Conservation (phyloP, 2,888 invertebrate species). For the Merodon equestris region DNA sequence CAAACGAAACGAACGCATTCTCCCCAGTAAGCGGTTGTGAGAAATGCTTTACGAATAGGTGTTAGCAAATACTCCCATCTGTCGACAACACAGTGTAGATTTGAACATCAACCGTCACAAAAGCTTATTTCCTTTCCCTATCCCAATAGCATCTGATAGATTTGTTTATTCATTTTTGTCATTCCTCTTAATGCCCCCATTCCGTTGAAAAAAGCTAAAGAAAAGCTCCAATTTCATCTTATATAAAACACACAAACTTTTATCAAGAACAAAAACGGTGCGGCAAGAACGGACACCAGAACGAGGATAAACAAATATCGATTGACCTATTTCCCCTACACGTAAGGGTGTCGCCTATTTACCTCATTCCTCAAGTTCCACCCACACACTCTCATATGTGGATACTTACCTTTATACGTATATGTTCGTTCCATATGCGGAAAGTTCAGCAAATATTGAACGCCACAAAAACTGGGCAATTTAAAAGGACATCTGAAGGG, state of each 20-base stretch:
- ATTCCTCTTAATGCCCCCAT: too few species aligned
- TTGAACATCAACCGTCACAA: neutral
- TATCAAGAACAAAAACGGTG: too few species aligned
- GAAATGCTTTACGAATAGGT: too few species aligned
- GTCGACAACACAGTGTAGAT: neutral
- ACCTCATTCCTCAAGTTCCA: conserved; percentile 1
- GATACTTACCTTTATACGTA: neutral
- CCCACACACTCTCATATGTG: conserved; percentile 4
- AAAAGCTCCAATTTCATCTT: neutral
- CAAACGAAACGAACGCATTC: too few species aligned
- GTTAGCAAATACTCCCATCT: too few species aligned
- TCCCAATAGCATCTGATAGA: too few species aligned
- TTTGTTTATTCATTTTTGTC: neutral
- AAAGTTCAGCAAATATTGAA: neutral
- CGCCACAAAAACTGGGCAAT: conserved; percentile 20
- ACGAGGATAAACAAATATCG: conserved; percentile 65
- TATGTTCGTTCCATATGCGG: neutral
- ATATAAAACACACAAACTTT: conserved; percentile 10
- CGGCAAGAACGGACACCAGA: too few species aligned
- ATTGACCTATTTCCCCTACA: conserved; percentile 66
- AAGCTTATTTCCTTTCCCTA: neutral
- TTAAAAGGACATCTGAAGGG: conserved; percentile 67
- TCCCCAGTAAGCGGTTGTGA: too few species aligned
- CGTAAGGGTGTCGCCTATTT: conserved; percentile 47
- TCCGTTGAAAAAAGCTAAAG: neutral